Evolutionary conservation across 2,888 invertebrate species (phyloP).

Genomic region (Tachina grossa): DNA sequence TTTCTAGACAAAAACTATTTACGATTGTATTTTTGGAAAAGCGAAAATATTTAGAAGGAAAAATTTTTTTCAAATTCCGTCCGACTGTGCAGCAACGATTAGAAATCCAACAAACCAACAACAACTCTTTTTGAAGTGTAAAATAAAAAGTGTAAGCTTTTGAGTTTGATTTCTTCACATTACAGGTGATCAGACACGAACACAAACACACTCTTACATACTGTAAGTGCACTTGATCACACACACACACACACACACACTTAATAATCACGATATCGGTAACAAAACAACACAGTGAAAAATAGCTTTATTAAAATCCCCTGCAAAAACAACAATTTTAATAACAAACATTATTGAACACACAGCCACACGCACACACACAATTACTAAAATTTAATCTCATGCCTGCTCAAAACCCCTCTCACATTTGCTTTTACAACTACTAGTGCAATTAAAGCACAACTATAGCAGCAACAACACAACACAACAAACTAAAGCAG

Average conservation of each 20-base stretch:
- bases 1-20: too few species aligned
- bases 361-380: constrained; percentile 5
- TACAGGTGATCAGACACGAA: constrained; percentile 63
- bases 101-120: constrained; percentile 28
- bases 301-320: constrained; percentile 49
- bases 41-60: not conserved
- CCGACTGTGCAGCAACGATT: constrained; percentile 39
- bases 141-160: constrained; percentile 62
- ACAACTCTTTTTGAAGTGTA: constrained; percentile 45
- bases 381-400: not conserved
- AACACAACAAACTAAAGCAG: not conserved
- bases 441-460: constrained; percentile 33
- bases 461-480: constrained; percentile 12
- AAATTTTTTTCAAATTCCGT: not conserved
- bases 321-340: constrained; percentile 37
- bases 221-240: not conserved
- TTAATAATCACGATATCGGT: not conserved
- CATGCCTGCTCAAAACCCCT: constrained; percentile 7
- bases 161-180: constrained; percentile 65
- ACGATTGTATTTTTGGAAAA: too few species aligned
- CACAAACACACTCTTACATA: not conserved
- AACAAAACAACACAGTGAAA: constrained; percentile 7
- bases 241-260: constrained; percentile 4
- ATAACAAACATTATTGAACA: constrained; percentile 37
- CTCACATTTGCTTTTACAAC: constrained; percentile 27